Evolutionary conservation across 2,797 vertebrate species (phyloP), one percentile per base, ranked within the genome.

Genomic region (Tarsius wallacei): DNA sequence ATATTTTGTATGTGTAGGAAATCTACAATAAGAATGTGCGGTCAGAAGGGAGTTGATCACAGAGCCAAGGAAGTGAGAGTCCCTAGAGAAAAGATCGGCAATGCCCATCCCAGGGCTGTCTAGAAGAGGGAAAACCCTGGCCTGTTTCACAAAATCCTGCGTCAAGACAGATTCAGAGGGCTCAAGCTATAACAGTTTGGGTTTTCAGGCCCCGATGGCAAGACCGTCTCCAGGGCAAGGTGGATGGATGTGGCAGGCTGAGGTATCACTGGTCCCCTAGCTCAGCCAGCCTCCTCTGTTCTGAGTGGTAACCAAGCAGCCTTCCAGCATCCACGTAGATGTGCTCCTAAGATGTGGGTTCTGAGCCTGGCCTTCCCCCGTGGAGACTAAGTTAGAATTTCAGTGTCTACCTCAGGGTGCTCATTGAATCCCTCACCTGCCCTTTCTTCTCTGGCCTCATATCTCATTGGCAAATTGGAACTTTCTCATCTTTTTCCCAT

Each of bases 181-280:
- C 14, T 80, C 42, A 51, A 87, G 59, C 24, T 7, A 2, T 21
- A 86, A 22, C 16, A 36, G 36, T 92, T 66, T 28, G 17, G 1
- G 14, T 24, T 88, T 73, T 64, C 42, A 33, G 14, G 36, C 36
- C 16, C 85, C 7, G 21, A 28, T 21, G 66, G 9, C 36, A 87
- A 78, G 93, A 86, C 33, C 31, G 47, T 21, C 82, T 87, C 63
- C n/a, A 83, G 51, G 68, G 53, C 70, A 96, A 73, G 49, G 73
- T 21, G 59, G 57, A 24, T 1, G n/a, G 53, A 36, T 2, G 28
- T 47, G n/a, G 68, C 9, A 47, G 73, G 16, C 47, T 1, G 13
- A 53, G 6, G 63, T 28, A 16, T 51, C 21, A n/a, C 57, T 31
- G 5, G 51, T 49, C 28, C 8, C 51, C 61, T 59, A 28, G 5